phyloP scores from a whole-genome alignment of 2,888 invertebrate species.

The Nymphalis c-album region DNA sequence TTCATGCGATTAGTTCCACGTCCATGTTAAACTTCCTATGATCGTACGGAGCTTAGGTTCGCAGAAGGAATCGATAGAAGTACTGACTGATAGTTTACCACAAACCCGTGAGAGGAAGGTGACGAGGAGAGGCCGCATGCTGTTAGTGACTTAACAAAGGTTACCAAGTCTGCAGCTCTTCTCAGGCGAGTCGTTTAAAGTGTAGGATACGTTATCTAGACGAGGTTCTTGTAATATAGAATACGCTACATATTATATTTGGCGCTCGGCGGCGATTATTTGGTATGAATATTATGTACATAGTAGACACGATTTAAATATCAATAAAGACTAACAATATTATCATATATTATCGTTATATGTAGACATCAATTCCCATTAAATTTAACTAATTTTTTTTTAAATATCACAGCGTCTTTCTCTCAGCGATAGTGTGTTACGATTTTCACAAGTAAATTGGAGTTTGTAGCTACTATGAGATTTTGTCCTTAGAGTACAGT shows the following conservation, averaged over 20 bases:
- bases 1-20: slow-evolving; percentile 61
- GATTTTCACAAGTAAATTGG: slow-evolving; percentile 45
- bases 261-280: slow-evolving; percentile 21
- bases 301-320: slow-evolving; percentile 44
- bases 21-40: slow-evolving; percentile 53
- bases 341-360: slow-evolving; percentile 47
- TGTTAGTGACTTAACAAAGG: slow-evolving; percentile 49
- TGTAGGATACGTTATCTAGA: slow-evolving; percentile 12
- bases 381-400: slow-evolving; percentile 43
- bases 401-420: slow-evolving; percentile 57
- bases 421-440: slow-evolving; percentile 51
- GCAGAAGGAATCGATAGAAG: not conserved
- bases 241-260: slow-evolving; percentile 8
- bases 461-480: slow-evolving; percentile 51
- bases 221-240: not conserved
- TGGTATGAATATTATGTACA: slow-evolving; percentile 38
- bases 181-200: not conserved
- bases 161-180: slow-evolving; percentile 40
- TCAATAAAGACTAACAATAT: slow-evolving; percentile 48
- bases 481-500: slow-evolving; percentile 53
- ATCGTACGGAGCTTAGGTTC: slow-evolving; percentile 22
- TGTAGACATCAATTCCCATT: slow-evolving; percentile 68
- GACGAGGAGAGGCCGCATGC: slow-evolving; percentile 63
- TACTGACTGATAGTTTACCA: slow-evolving; percentile 43
- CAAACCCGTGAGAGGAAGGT: slow-evolving; percentile 60